These are phyloP conservation scores for Enteromius paludinosus DNA, from an alignment of 2,797 vertebrate genomes.

Conservation along the genomic window DNA sequence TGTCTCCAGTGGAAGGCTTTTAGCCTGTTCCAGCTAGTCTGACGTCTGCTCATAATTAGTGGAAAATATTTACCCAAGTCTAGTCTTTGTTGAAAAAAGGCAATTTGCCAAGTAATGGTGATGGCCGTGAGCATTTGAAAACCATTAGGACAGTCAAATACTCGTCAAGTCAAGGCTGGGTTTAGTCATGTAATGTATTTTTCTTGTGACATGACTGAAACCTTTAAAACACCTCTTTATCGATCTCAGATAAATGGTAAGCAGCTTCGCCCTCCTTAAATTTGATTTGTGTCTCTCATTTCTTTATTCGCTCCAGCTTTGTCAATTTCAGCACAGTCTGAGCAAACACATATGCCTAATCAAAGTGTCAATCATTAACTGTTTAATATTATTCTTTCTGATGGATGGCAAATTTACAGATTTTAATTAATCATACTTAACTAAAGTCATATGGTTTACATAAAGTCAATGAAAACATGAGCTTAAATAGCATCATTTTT, in stretches of 20 bases:
- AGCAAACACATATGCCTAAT: not conserved
- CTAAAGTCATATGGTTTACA: not conserved
- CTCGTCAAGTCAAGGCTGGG: conserved; percentile 14
- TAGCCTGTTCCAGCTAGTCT: conserved; percentile 18
- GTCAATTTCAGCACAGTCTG: not conserved
- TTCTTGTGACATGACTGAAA: conserved; percentile 21
- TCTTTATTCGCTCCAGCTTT: not conserved
- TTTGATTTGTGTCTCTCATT: conserved; percentile 11
- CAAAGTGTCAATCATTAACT: not conserved
- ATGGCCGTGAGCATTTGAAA: conserved; percentile 44
- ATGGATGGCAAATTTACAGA: not conserved
- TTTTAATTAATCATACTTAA: not conserved
- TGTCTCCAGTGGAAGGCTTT: conserved; percentile 38
- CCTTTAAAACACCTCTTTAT: conserved; percentile 15
- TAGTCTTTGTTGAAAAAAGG: conserved; percentile 35
- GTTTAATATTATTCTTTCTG: not conserved
- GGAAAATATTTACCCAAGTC: conserved; percentile 50
- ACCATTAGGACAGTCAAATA: conserved; percentile 16
- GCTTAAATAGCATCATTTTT: not conserved
- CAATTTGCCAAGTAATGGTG: conserved; percentile 44
- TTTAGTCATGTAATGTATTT: conserved; percentile 5
- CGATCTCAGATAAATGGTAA: conserved; percentile 13
- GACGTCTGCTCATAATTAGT: conserved; percentile 42
- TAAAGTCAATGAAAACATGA: not conserved
- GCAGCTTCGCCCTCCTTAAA: conserved; percentile 3